Percentiles rank a stretch among this genome's conserved stretches.
phyloP scores from a whole-genome alignment of 2,113 vertebrate species.

The Scytalopus superciliaris region DNA sequence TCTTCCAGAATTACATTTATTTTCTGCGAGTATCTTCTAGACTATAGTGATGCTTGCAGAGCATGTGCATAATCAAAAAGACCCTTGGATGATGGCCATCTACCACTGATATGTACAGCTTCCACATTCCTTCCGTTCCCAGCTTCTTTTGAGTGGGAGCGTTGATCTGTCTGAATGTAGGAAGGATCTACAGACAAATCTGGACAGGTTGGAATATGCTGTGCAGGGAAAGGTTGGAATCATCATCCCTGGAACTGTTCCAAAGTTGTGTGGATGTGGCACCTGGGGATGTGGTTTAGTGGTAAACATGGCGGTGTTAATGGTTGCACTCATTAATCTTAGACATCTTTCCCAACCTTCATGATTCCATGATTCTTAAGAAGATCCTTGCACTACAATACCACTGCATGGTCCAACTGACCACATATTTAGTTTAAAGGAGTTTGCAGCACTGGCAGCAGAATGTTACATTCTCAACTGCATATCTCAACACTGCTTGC shows the following conservation, averaged over 20 bases:
- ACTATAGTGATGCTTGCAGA: not conserved
- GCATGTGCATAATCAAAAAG: not conserved
- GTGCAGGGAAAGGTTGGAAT: not conserved
- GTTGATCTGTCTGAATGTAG: not conserved
- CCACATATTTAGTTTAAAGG: not conserved
- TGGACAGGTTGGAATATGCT: not conserved
- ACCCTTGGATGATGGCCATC: not conserved
- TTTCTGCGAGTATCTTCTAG: not conserved
- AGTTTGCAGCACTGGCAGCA: not conserved
- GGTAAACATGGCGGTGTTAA: fast-evolving
- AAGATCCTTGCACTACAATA: not conserved
- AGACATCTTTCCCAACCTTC: not conserved
- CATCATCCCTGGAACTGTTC: not conserved
- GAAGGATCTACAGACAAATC: not conserved
- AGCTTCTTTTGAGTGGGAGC: too few species aligned
- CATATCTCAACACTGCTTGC: not conserved
- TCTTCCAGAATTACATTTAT: not conserved
- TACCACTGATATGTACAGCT: not conserved
- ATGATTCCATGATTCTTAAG: not conserved
- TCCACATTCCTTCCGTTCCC: not conserved
- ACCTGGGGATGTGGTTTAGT: fast-evolving
- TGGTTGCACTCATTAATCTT: fast-evolving
- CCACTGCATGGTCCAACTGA: not conserved
- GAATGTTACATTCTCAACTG: not conserved
- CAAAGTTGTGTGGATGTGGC: not conserved